Conservation (phyloP, 2,113 vertebrate species). For the Colinus virginianus region DNA sequence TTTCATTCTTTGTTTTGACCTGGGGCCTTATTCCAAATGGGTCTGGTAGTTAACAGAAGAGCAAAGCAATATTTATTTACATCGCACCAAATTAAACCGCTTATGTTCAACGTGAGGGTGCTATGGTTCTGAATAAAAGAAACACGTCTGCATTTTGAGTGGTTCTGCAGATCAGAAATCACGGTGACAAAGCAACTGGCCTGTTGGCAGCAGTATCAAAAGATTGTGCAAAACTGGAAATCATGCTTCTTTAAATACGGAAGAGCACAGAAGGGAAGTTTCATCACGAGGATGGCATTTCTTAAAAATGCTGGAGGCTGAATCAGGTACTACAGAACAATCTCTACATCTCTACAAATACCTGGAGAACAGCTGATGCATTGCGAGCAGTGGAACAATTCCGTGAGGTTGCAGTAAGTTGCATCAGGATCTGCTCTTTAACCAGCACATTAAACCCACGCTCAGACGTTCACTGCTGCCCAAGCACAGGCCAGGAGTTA, state of each 20-base stretch:
- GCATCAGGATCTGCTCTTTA: constrained; percentile 45
- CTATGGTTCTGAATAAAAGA: not conserved
- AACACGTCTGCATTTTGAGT: rapidly evolving
- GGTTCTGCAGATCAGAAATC: rapidly evolving
- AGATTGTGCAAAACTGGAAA: not conserved
- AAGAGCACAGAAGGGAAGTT: not conserved
- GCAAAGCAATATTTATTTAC: not conserved
- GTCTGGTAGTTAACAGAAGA: rapidly evolving
- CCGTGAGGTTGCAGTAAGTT: not conserved
- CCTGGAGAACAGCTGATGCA: rapidly evolving
- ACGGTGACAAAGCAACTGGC: not conserved
- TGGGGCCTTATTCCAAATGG: rapidly evolving
- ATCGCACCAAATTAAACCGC: rapidly evolving
- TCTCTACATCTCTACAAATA: not conserved
- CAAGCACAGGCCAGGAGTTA: not conserved
- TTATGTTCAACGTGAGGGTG: not conserved
- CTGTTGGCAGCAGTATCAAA: not conserved
- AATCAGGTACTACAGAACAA: not conserved
- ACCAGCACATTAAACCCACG: not conserved
- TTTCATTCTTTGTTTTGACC: not conserved
- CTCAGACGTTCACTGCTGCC: not conserved
- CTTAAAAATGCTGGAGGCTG: not conserved
- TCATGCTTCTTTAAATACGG: rapidly evolving
- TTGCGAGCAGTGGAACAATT: not conserved
- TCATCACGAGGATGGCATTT: not conserved